A percentile compares a stretch with the other conserved stretches of the same genome.
phyloP scores from a whole-genome alignment of 1,140 invertebrate species.

The Pachyrhynchus sulphureomaculatus region DNA sequence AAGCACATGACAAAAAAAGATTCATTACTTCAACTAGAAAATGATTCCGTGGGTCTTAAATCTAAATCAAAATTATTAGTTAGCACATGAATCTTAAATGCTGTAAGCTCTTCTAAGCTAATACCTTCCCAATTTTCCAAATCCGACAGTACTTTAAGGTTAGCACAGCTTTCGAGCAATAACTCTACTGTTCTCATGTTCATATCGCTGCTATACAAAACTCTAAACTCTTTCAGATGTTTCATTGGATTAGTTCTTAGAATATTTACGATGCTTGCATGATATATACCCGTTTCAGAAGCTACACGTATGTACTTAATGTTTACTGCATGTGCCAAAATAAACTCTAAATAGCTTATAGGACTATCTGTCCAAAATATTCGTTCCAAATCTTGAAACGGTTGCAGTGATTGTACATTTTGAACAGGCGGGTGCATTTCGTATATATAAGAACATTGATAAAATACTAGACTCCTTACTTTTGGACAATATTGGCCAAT shows the following conservation, averaged over 20 bases:
- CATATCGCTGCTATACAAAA: constrained; percentile 67
- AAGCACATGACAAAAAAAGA: too few species aligned
- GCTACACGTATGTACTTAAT: constrained; percentile 67
- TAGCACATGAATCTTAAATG: constrained; percentile 61
- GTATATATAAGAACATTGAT: constrained; percentile 68
- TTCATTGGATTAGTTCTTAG: constrained; percentile 63
- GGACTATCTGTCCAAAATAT: constrained; percentile 66
- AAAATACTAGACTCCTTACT: constrained; percentile 63
- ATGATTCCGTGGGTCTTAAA: constrained; percentile 49
- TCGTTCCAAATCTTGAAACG: constrained; percentile 64
- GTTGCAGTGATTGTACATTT: constrained; percentile 55
- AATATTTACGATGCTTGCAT: constrained; percentile 61
- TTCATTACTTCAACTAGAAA: constrained; percentile 36
- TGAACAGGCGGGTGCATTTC: constrained; percentile 43
- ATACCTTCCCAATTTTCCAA: constrained; percentile 69
- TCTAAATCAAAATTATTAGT: constrained; percentile 67
- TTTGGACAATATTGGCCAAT: constrained; percentile 70
- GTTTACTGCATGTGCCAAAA: constrained; percentile 63
- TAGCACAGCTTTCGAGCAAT: constrained; percentile 65
- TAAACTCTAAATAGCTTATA: constrained; percentile 63
- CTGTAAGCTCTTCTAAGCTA: constrained; percentile 58
- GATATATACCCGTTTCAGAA: constrained; percentile 64
- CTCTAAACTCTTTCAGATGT: constrained; percentile 67
- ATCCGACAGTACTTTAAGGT: constrained; percentile 64
- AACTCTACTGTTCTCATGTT: constrained; percentile 64